Conservation (phyloP, 2,113 vertebrate species). For the Fukomys damarensis region DNA sequence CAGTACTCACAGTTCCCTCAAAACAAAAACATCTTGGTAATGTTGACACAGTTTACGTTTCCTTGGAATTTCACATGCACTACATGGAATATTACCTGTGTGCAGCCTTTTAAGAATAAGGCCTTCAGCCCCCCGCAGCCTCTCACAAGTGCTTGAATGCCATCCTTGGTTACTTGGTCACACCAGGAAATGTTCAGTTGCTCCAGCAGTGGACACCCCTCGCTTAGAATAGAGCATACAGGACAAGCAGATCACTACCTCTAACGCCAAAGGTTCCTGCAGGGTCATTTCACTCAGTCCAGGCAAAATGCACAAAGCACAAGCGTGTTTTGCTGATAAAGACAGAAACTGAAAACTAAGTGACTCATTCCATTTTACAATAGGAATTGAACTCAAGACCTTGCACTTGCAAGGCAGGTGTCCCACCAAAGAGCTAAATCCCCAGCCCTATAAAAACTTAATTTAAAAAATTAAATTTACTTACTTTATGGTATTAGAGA, state of each 20-base stretch:
- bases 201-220: slow-evolving; percentile 98
- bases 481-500: no score
- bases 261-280: background rate
- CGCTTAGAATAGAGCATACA: slow-evolving; percentile 86
- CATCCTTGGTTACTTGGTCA: slow-evolving; percentile 99
- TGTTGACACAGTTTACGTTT: background rate
- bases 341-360: slow-evolving; percentile 22
- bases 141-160: slow-evolving; percentile 96
- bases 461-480: no score
- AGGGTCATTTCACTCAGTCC: background rate
- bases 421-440: no score
- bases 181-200: slow-evolving; percentile 99
- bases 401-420: no score
- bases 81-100: slow-evolving; percentile 90
- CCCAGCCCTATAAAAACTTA: no score
- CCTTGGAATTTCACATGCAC: slow-evolving; percentile 15
- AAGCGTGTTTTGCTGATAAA: background rate
- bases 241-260: slow-evolving; percentile 14
- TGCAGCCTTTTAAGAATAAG: slow-evolving; percentile 98
- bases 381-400: background rate
- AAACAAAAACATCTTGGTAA: background rate
- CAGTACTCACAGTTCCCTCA: background rate
- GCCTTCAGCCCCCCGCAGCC: slow-evolving; percentile 95
- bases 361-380: background rate
- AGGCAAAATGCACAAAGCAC: background rate